phyloP scores from a whole-genome alignment of 2,888 invertebrate genomes.

The Tiliacea citrago region DNA sequence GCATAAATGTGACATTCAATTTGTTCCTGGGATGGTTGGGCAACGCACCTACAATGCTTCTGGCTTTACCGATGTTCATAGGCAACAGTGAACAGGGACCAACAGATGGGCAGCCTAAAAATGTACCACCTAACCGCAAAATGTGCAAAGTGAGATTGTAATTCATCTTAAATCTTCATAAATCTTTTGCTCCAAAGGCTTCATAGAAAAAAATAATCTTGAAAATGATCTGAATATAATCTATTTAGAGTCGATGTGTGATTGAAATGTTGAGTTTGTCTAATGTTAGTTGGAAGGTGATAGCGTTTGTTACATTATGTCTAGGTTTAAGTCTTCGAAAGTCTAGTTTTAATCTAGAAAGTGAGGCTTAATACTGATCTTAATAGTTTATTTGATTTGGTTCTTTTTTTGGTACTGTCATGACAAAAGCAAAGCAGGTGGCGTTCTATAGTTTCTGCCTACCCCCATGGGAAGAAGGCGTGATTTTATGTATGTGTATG shows the following conservation, averaged over 20 bases:
- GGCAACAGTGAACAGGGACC: background rate
- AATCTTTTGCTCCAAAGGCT: constrained; percentile 48
- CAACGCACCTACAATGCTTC: background rate
- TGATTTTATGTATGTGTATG: too few species aligned
- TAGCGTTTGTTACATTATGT: constrained; percentile 64
- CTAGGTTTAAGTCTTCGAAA: constrained; percentile 52
- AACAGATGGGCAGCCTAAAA: background rate
- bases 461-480: too few species aligned
- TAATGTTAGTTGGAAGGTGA: constrained; percentile 68
- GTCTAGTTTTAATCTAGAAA: constrained; percentile 51
- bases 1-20: background rate
- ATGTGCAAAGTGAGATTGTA: background rate
- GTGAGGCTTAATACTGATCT: constrained; percentile 53
- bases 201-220: constrained; percentile 67
- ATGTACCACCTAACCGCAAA: background rate
- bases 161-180: too few species aligned
- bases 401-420: too few species aligned
- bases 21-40: background rate
- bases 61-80: too few species aligned
- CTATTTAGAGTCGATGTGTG: constrained; percentile 55
- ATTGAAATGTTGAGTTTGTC: constrained; percentile 63
- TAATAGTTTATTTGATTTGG: background rate
- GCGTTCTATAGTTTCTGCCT: too few species aligned
- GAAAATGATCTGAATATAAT: constrained; percentile 75
- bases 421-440: too few species aligned